Percentiles rank a stretch among this genome's conserved stretches.
Evolutionary conservation across 2,888 invertebrate genomes (phyloP).

Genomic region (Unio pictorum): DNA sequence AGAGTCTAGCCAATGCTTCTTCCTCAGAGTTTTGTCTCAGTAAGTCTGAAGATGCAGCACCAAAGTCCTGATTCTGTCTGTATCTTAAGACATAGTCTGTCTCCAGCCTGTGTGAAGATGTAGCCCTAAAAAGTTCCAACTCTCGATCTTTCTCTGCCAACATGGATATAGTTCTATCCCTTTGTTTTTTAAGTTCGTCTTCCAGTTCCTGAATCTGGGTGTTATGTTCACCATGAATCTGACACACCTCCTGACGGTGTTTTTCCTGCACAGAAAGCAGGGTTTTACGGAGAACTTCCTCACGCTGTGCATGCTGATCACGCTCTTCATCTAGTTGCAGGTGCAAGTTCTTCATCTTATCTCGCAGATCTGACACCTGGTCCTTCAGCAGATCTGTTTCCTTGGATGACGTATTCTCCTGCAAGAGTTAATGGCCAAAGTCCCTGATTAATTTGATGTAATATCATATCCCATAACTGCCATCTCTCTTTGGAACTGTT

Average conservation of each 20-base stretch:
- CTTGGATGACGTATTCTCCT: constrained; percentile 52
- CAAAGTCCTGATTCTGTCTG: constrained; percentile 25
- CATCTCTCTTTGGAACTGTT: no score
- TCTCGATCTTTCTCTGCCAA: constrained; percentile 84
- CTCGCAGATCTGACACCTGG: constrained; percentile 76
- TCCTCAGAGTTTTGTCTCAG: constrained; percentile 37
- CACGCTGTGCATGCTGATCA: constrained; percentile 59
- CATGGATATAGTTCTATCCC: constrained; percentile 83
- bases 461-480: not conserved
- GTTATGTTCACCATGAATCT: constrained; percentile 76
- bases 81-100: constrained; percentile 18
- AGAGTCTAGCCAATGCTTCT: constrained; percentile 48
- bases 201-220: constrained; percentile 75
- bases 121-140: constrained; percentile 68
- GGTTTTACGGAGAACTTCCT: constrained; percentile 59
- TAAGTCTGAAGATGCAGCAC: constrained; percentile 40
- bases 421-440: constrained; percentile 6
- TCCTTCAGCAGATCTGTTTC: constrained; percentile 64
- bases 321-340: constrained; percentile 71
- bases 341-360: constrained; percentile 50
- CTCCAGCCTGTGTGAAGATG: constrained; percentile 37
- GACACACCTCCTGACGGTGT: constrained; percentile 67
- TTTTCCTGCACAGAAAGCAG: constrained; percentile 63
- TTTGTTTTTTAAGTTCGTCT: constrained; percentile 77
- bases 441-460: not conserved